Conservation (phyloP, 2,113 vertebrate genomes). For the Tragelaphus imberbis region DNA sequence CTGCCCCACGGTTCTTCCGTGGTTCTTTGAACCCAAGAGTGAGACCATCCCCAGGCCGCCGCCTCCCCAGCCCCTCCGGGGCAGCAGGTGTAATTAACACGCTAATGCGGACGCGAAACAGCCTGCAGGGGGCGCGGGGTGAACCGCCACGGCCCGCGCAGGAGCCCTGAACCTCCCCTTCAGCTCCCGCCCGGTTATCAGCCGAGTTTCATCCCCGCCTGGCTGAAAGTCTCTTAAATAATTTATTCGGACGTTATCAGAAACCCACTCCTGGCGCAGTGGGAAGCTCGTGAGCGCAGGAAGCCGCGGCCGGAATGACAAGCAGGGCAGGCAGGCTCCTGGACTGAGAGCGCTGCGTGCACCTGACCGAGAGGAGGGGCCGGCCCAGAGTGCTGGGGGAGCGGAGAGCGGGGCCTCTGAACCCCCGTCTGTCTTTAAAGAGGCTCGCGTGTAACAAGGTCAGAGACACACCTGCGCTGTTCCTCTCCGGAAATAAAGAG, state of each 20-base stretch:
- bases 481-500: background rate
- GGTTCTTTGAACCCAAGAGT: background rate
- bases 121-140: background rate
- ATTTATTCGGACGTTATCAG: constrained; percentile 67
- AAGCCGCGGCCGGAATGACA: constrained; percentile 37
- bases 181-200: background rate
- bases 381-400: rapidly evolving
- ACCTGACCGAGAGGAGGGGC: background rate
- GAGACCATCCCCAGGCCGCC: background rate
- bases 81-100: rapidly evolving
- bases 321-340: background rate
- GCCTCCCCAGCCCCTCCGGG: rapidly evolving
- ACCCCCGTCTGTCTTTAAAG: rapidly evolving
- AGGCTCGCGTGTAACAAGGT: background rate
- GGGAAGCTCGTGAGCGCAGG: background rate
- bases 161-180: background rate
- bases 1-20: rapidly evolving
- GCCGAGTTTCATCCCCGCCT: constrained; percentile 25
- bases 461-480: background rate
- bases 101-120: too few relatives aligned
- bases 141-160: background rate
- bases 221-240: constrained; percentile 47
- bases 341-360: background rate
- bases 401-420: rapidly evolving
- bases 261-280: background rate